Base-by-base conservation (phyloP, 2,888 invertebrate genomes). In the Hirtodrosophila trivittata region DNA sequence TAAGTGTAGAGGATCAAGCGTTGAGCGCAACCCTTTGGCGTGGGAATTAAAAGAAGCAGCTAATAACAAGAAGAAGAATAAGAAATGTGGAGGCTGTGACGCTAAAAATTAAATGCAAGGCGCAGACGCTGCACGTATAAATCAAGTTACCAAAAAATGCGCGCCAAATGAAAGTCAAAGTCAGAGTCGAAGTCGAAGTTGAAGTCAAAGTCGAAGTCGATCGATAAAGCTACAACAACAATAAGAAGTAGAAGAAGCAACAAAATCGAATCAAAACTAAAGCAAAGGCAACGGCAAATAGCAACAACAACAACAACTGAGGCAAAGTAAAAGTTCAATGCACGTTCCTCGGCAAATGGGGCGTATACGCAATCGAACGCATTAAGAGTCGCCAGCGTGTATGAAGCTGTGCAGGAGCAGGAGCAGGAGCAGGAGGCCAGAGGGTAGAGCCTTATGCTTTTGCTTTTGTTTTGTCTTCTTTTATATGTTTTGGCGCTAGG, bases 291-390 rank as follows among this genome's bases (percentile, higher is more conserved):
- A 41, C 32, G 55, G 33, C 50, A 51, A 16, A n/a, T n/a, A n/a
- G n/a, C 30, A 55, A 39, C 28, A 59, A 33, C 37, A 56, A 28
- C 32, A 30, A 57, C 59, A 54, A 47, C 41, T 33, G 28, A 57
- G 56, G 35, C 73, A 25, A 37, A 59, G 55, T 77, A 77, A 82
- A 72, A 77, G 87, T 87, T 87, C 88, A 88, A 77, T 87, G 87
- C 69, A 84, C 87, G 87, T 82, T 76, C 75, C 37, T 28, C 7
- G 60, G 60, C 78, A 71, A 80, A 81, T 64, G 83, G 82, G 82
- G 82, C 82, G 82, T 86, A 86, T 83, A 86, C 82, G 86, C 83
- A 86, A 83, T 83, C 78, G 84, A 74, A 54, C 63, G 77, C 81
- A 78, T 78, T 83, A 83, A 78, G 18, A 21, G 74, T 65, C 57